Evolutionary conservation across 37 sponge, comb jelly and placozoan species (phyloP), one percentile per base, ranked within the genome.

Genomic region (Petrosia ficiformis): DNA sequence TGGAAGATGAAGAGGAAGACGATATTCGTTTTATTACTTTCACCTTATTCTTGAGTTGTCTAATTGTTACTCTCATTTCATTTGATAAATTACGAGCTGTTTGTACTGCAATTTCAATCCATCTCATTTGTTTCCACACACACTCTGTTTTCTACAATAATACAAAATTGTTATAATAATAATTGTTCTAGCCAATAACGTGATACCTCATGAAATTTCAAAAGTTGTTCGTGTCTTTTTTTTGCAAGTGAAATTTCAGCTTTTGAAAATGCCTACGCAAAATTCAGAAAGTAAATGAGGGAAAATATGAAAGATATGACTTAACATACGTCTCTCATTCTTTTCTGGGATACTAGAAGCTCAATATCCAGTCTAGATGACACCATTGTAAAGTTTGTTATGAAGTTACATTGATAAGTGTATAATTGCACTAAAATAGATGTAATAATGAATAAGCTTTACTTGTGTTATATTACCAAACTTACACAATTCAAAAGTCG

Each of bases 401-500:
- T 81, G 67, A 90, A 90, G 30, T 74, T 57, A 37, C 74, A 59
- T 43, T 90, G 91, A 60, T 90, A 85, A 19, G 91, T 90, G 76
- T 82, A 76, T 29, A 82, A 81, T 81, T 85, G 91, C 75, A 85
- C 86, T 90, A 60, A 2, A 54, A n/a, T 36, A 33, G 14, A 8
- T 14, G 8, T 31, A 66, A 21, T 5, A 29, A 57, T 36, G 36
- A 24, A 61, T 38, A 68, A 31, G 44, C 16, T 30, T 3, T 30
- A 52, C 41, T 39, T 44, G 72, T 5, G n/a, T 68, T n/a, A 26
- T 42, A 14, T 4, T 25, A n/a, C 5, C 3, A 1, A 0, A 42
- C 86, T 85, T 42, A 90, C 91, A 73, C 33, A 90, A 78, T 70
- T 90, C 86, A 68, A 90, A 90, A n/a, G 82, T 78, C 42, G 76